phyloP scores from a whole-genome alignment of 1,140 invertebrate genomes.

The Drosophila lacertosa region DNA sequence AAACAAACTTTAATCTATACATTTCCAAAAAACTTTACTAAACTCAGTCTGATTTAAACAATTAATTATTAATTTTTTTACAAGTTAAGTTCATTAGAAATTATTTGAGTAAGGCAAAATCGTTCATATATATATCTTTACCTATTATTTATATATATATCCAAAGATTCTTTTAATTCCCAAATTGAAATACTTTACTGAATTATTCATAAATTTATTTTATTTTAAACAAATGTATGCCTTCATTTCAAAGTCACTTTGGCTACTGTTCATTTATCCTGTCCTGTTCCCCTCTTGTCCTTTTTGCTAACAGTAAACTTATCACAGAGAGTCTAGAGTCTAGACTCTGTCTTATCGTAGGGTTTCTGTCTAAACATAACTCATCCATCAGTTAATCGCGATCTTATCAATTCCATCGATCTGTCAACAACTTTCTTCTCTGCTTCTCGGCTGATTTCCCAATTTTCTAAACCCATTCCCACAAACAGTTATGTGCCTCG shows the following conservation, averaged over 20 bases:
- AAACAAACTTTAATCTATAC: too few relatives aligned
- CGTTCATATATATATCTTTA: too few relatives aligned
- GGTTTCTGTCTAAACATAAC: slow-evolving; percentile 13
- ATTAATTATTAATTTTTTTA: too few relatives aligned
- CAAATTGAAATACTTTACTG: too few relatives aligned
- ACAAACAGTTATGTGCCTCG: slow-evolving; percentile 25
- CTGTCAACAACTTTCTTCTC: slow-evolving; percentile 23
- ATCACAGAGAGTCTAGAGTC: slow-evolving; percentile 7
- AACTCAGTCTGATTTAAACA: too few relatives aligned
- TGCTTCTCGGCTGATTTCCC: background rate
- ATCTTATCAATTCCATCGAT: slow-evolving; percentile 24
- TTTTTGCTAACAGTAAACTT: background rate
- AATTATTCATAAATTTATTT: background rate
- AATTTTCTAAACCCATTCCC: slow-evolving; percentile 19
- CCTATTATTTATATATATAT: background rate
- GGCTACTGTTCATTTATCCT: background rate
- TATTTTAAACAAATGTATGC: too few relatives aligned
- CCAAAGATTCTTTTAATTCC: background rate
- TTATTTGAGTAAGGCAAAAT: too few relatives aligned
- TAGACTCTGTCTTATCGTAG: background rate
- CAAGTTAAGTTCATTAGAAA: too few relatives aligned
- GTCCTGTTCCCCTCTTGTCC: background rate
- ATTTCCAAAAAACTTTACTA: too few relatives aligned
- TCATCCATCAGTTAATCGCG: slow-evolving; percentile 21
- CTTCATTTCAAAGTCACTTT: background rate